Evolutionary conservation across 2,797 vertebrate genomes (phyloP), one percentile per base, ranked within the genome.

Genomic region (Melanotaenia trifasciata): DNA sequence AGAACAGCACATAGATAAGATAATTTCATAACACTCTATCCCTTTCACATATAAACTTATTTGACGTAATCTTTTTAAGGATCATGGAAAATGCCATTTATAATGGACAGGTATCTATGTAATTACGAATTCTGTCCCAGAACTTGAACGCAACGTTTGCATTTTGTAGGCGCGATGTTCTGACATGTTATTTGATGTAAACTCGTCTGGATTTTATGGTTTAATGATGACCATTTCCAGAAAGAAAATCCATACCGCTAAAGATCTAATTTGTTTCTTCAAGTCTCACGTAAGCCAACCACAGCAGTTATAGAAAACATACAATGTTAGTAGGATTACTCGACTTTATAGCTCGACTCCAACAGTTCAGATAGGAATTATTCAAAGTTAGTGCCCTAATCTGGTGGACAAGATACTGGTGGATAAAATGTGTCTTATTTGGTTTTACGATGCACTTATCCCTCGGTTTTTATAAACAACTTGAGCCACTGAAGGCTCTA

Each of bases 81-180:
- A 53, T 78, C 67, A 66, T 84, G 70, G 80, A 81, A 80, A 70
- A 58, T 63, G 75, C 58, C 18, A 50, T n/a, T 10, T 14, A 20
- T 35, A 9, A 28, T 74, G 67, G 18, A 30, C 11, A 22, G 33
- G 32, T 3, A 53, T n/a, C 7, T 4, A 18, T 60, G 10, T 68
- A 63, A 59, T 66, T 47, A 26, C 7, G 12, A 38, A 57, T 62
- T 13, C 60, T 71, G 10, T 43, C 4, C 4, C 14, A 22, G 59
- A 12, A n/a, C 58, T 3, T 74, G 62, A 78, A 86, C 10, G 72
- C 51, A 72, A 4, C 62, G 71, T 64, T 64, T 22, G 47, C 30
- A 30, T 30, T 30, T 30, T 30, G 30, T 5, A 30, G 30, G 30
- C 30, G 30, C 30, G 30, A 30, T 30, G 30, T 30, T 30, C 30